Evolutionary conservation across 2,888 invertebrate species (phyloP), one percentile per base, ranked within the genome.

Genomic region (Dasysyrphus tricinctus): DNA sequence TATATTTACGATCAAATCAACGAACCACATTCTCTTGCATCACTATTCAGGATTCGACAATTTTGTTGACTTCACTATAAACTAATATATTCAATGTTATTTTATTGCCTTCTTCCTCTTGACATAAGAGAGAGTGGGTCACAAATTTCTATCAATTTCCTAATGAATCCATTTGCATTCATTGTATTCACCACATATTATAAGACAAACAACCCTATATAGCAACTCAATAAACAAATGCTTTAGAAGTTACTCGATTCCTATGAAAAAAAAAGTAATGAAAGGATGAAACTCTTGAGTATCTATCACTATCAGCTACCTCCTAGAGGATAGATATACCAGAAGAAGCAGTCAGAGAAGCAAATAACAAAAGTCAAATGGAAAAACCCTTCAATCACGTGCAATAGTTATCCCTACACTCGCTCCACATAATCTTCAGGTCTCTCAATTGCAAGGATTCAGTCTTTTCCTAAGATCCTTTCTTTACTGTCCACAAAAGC

Each of bases 151-250:
- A 72, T 80, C 51, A 75, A 59, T 49, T 72, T 47, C 69, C 54
- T 73, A 85, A 85, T 85, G 80, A 77, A 85, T 73, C 75, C 75
- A 84, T 84, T 84, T 80, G 80, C 75, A 84, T 84, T 80, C 84
- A 84, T 76, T 84, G 80, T 57, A 67, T 80, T 51, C 42, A 54
- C 73, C 42, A 67, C 67, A 77, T 42, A 67, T 37, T 44, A 44
- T 54, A 54, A 54, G 54, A 54, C 29, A 54, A 54, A 54, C 54
- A 54, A 14, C 14, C 54, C 29, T 2, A 32, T 2, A 32, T 32
- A 59, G 34, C 19, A 69, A 49, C 16, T 69, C 73, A 63, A 79
- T 67, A 80, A 84, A 84, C 73, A 85, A 84, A 80, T 76, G 54
- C 70, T 24, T 2, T 76, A 12, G 47, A 73, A 77, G 61, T 77